Conservation (phyloP, 1,140 invertebrate species). For the Lanistes nyassanus region DNA sequence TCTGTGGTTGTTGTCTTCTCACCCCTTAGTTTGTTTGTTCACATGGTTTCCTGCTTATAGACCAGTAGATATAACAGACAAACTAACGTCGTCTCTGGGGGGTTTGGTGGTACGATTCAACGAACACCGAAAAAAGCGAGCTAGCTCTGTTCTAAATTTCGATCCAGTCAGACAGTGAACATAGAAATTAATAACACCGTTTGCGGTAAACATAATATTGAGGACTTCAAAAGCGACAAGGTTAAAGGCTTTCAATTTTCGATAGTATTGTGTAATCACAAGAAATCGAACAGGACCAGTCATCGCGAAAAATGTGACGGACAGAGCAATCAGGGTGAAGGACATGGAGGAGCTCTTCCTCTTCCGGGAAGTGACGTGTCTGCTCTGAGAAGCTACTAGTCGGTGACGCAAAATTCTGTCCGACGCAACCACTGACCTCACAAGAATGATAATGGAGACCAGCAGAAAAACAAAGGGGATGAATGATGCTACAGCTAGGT, state of each 20-base stretch:
- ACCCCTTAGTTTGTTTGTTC: too few relatives aligned
- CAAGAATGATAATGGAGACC: not conserved
- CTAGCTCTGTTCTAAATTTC: conserved; percentile 26
- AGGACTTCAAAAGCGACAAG: not conserved
- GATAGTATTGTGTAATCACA: not conserved
- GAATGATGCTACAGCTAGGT: conserved; percentile 11
- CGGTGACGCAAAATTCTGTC: not conserved
- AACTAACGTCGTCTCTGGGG: too few relatives aligned
- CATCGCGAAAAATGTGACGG: conserved; percentile 31
- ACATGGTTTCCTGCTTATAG: too few relatives aligned
- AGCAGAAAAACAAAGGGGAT: not conserved
- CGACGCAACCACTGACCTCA: not conserved
- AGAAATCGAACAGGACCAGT: conserved; percentile 33
- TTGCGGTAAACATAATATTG: conserved; percentile 17
- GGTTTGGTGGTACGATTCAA: too few relatives aligned
- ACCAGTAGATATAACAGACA: too few relatives aligned
- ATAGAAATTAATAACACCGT: conserved; percentile 28
- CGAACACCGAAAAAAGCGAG: too few relatives aligned
- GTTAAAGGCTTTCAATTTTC: too few relatives aligned
- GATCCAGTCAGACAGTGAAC: conserved; percentile 28
- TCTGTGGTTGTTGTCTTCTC: too few relatives aligned
- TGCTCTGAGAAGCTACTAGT: too few relatives aligned
- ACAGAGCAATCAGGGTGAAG: conserved; percentile 29
- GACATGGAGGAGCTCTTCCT: conserved; percentile 24
- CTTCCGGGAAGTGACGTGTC: not conserved